Evolutionary conservation across 2,888 invertebrate species (phyloP), one percentile per base, ranked within the genome.

Genomic region (Parasteatoda lunata): DNA sequence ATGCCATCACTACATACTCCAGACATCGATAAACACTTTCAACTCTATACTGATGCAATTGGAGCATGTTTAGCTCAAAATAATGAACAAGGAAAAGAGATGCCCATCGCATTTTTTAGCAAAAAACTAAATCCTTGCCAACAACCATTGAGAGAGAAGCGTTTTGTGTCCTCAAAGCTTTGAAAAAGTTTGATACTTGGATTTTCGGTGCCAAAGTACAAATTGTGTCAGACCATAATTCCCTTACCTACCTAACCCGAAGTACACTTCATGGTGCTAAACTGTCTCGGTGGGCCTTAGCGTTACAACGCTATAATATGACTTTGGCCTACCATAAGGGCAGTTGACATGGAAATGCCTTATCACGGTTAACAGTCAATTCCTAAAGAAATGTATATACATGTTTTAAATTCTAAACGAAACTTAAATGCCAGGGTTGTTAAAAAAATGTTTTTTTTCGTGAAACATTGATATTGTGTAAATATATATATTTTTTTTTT

Each of bases 131-230:
- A 75, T 1, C 15, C 15, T 3, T 9, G 49, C 4, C 51, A n/a
- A 8, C 76, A 3, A 4, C 70, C 0, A 76, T 76, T 8, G 78
- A 70, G 1, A 45, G 72, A 49, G 65, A 72, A 47, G 72, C 72
- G 2, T 79, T 52, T 30, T 51, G 66, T 3, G 11, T 48, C 4
- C 8, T 79, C 1, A 48, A 45, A 15, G 73, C 75, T 30, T 9
- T 81, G 8, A 68, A 48, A 48, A 77, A 77, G 30, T 77, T 68
- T n/a, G 73, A 73, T 5, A 51, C 73, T 4, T 81, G 73, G 68
- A 73, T 73, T 51, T 72, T 81, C n/a, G 75, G 69, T 3, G 15
- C 54, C 3, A 4, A 11, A 7, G 52, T 81, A 6, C 30, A 75
- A 11, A 30, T 81, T 3, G 64, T 81, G 5, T 75, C 11, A 4